Evolutionary conservation across 2,888 invertebrate species (phyloP).

Genomic region (Cerceris ruficornis): DNA sequence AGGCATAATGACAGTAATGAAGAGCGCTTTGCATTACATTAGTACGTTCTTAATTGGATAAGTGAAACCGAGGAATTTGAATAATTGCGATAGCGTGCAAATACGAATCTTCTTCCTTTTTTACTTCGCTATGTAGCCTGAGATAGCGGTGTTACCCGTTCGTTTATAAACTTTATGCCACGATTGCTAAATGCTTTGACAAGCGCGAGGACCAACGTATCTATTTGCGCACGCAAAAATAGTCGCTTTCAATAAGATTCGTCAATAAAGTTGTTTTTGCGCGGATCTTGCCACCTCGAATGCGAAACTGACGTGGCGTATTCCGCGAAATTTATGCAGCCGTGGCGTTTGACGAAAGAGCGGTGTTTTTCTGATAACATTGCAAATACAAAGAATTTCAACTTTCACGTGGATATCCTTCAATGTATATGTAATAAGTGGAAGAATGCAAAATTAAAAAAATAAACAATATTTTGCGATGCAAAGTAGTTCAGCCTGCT

Average conservation of each 20-base stretch:
- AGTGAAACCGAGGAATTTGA: too few species aligned
- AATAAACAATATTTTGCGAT: too few species aligned
- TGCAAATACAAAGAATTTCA: too few species aligned
- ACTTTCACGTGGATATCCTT: constrained; percentile 12
- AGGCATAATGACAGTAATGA: too few species aligned
- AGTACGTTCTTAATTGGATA: too few species aligned
- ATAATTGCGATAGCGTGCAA: too few species aligned
- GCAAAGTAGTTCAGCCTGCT: too few species aligned
- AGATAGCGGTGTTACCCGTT: background rate
- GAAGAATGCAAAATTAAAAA: too few species aligned
- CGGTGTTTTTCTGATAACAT: background rate
- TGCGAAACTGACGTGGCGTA: constrained; percentile 13
- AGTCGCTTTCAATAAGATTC: constrained; percentile 43
- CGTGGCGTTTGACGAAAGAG: constrained; percentile 8
- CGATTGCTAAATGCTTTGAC: constrained; percentile 42
- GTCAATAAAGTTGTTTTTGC: constrained; percentile 58
- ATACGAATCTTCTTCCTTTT: too few species aligned
- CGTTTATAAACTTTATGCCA: constrained; percentile 24
- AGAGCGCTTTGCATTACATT: too few species aligned
- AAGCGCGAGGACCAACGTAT: constrained; percentile 39
- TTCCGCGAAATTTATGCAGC: constrained; percentile 5
- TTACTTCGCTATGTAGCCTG: too few species aligned
- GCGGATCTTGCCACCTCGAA: constrained; percentile 3
- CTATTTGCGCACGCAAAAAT: constrained; percentile 49
- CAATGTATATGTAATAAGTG: too few species aligned